These are phyloP conservation scores for Trogon melanurus DNA, from an alignment of 2,113 vertebrate genomes.

Conservation along the genomic window DNA sequence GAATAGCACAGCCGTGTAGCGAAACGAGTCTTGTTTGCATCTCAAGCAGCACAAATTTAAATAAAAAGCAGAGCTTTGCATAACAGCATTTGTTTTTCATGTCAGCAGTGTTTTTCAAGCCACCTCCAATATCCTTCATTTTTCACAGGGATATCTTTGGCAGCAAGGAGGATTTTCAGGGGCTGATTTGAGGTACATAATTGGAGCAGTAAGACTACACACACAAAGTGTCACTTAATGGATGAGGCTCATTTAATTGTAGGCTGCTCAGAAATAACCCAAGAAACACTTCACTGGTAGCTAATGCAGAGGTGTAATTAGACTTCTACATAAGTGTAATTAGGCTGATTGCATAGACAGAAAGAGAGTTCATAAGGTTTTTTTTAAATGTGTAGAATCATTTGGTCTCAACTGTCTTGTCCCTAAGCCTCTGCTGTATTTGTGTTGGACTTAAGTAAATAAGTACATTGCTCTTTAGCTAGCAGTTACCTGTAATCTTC, in stretches of 20 bases:
- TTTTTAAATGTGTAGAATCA: conserved; percentile 74
- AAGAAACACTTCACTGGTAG: conserved; percentile 87
- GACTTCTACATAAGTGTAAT: conserved; percentile 88
- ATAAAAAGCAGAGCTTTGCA: conserved; percentile 26
- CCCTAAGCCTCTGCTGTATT: neutral
- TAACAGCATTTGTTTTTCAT: conserved; percentile 37
- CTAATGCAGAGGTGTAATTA: conserved; percentile 90
- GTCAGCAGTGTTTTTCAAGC: neutral
- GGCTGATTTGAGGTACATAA: conserved; percentile 84
- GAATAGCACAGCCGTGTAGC: conserved; percentile 21
- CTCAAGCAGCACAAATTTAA: conserved; percentile 66
- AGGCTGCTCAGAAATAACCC: conserved; percentile 80
- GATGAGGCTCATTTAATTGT: conserved; percentile 88
- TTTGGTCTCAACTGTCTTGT: conserved; percentile 48
- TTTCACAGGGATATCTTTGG: conserved; percentile 60
- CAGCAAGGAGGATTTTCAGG: conserved; percentile 66
- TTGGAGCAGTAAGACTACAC: conserved; percentile 78
- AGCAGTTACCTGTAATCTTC: neutral
- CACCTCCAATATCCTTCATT: conserved; percentile 24
- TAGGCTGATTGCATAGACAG: conserved; percentile 86
- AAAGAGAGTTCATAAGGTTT: conserved; percentile 80
- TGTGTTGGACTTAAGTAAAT: neutral
- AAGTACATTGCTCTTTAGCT: neutral
- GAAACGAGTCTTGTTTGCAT: conserved; percentile 63
- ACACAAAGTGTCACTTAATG: conserved; percentile 85